Conservation (phyloP, 1,140 invertebrate genomes). For the Aradophagus sp. region DNA sequence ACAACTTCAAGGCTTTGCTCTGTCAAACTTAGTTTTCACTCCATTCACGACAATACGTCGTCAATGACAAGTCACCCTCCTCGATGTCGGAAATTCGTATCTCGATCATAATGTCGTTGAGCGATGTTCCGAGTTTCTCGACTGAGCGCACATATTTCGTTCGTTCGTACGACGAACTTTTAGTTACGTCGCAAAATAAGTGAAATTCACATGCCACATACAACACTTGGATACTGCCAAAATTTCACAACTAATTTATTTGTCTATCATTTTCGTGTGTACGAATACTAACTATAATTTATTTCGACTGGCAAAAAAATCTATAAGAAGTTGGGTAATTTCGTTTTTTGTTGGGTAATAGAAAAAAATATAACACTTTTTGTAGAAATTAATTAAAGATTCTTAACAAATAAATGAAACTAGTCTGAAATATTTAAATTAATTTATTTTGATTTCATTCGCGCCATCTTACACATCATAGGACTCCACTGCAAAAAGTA, state of each 20-base stretch:
- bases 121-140: constrained; percentile 47
- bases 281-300: no score
- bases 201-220: no score
- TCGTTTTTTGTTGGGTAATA: no score
- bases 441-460: constrained; percentile 33
- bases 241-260: no score
- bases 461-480: constrained; percentile 26
- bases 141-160: constrained; percentile 30
- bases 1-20: constrained; percentile 47
- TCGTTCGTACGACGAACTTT: constrained; percentile 8
- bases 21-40: constrained; percentile 64
- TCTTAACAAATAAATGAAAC: no score
- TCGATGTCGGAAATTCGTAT: constrained; percentile 24
- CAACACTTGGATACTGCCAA: no score
- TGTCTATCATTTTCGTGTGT: no score
- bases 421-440: constrained; percentile 19
- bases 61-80: constrained; percentile 35
- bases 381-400: no score
- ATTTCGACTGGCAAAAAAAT: no score
- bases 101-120: constrained; percentile 48
- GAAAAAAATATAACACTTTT: no score
- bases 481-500: no score
- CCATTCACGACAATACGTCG: constrained; percentile 48
- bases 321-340: no score
- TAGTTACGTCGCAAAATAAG: constrained; percentile 6